Base-by-base conservation (phyloP, 2,888 invertebrate genomes). In the Odiellus spinosus region DNA sequence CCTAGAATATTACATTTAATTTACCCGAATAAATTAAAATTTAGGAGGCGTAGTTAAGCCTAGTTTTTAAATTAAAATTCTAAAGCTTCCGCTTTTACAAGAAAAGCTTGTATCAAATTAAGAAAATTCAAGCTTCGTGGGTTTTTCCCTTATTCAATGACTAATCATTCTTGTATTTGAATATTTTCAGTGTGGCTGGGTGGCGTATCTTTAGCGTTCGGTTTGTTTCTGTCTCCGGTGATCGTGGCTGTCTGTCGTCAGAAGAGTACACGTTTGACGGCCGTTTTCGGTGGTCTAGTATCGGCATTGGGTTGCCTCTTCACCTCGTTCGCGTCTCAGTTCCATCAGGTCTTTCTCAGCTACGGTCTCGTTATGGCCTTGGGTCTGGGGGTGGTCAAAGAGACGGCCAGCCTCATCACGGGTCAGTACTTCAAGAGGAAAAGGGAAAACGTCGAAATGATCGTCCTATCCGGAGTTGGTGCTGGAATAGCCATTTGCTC, bases 401-500 rank as follows among this genome's bases (percentile, higher is more conserved):
- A 85, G 66, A 84, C 85, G 60, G 82, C 85, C 20, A 83, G 83
- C 32, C 69, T 87, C 59, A 86, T 87, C 83, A 82, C 86, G 53
- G 86, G 85, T 39, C 84, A 85, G 65, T 88, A 87, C 69, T 87
- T 87, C 74, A 84, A 85, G 64, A 67, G 82, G 53, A 72, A 78
- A 58, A 70, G 87, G 49, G 86, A 86, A 66, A 73, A 84, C 58
- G 85, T 87, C 45, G 86, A 87, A 68, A 83, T 87, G 61, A 80
- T 86, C 65, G 80, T 86, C 56, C 80, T 85, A 46, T 80, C 82
- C 55, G 85, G 84, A 59, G 82, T 82, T 61, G 86, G 87, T 2
- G 70, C 85, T 41, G 86, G 86, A 50, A 82, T 85, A 53, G 78
- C 82, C 11, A 74, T 82, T 6, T 26, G 26, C 8, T 26, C 26